A percentile compares a stretch with the other conserved stretches of the same genome.
These are phyloP conservation scores for Hapalemur alaotrensis DNA, from an alignment of 2,797 vertebrate genomes.

Conservation along the genomic window DNA sequence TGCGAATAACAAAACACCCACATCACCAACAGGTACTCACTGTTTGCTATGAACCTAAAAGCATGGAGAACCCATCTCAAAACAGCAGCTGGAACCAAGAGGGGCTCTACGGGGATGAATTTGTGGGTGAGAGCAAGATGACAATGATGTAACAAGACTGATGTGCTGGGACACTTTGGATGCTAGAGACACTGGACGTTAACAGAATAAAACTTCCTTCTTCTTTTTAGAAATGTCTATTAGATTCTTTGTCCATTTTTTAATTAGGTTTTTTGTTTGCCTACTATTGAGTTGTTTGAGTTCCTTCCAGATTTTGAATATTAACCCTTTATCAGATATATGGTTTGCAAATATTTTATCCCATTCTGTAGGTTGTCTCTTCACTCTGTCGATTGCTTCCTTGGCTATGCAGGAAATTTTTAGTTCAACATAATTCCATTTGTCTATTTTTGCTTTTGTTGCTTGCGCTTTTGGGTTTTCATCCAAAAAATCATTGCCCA, in stretches of 20 bases:
- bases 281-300: neutral
- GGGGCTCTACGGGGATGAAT: too few species aligned
- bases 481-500: neutral
- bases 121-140: neutral
- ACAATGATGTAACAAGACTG: neutral
- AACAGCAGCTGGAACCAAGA: neutral
- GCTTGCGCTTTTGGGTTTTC: neutral
- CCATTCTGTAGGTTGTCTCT: neutral
- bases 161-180: neutral
- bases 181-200: neutral
- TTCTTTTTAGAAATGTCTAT: neutral
- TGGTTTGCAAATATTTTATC: neutral
- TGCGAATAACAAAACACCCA: neutral
- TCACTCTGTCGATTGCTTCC: neutral
- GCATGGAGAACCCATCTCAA: neutral
- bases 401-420: neutral
- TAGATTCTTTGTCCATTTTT: neutral
- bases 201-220: neutral
- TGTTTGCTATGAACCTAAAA: neutral
- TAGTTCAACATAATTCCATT: neutral
- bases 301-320: neutral
- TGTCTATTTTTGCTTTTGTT: neutral
- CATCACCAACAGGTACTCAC: neutral
- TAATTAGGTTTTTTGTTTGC: neutral
- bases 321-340: too few species aligned